phyloP scores from a whole-genome alignment of 92 coral and sea anemone species.

The Porites evermanni region DNA sequence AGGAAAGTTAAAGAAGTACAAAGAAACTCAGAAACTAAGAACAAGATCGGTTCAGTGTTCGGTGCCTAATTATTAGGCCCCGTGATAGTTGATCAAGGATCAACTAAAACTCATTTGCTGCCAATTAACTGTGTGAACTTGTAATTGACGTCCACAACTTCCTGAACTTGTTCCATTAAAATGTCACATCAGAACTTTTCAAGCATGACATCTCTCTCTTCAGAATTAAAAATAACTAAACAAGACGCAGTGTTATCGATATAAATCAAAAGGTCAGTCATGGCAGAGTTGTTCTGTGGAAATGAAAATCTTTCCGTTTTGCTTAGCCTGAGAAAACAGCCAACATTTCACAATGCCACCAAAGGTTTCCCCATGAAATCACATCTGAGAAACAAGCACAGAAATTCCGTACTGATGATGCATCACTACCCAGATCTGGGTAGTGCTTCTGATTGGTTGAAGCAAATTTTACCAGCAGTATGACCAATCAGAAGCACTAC shows the following conservation, averaged over 20 bases:
- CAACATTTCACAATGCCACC: no score
- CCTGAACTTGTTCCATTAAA: background rate
- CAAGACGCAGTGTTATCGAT: background rate
- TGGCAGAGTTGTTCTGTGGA: background rate
- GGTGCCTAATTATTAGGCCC: background rate
- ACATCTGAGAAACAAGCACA: no score
- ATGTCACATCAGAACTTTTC: background rate
- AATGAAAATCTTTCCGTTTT: conserved; percentile 2
- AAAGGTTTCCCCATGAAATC: no score
- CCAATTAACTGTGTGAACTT: background rate
- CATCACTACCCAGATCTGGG: no score
- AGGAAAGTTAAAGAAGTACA: no score
- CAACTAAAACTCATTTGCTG: background rate
- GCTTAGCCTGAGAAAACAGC: background rate
- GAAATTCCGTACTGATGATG: no score
- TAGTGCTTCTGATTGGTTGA: no score
- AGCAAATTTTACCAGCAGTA: no score
- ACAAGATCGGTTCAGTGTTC: conserved; percentile 8
- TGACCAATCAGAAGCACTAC: no score
- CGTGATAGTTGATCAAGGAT: background rate
- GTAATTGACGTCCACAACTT: background rate
- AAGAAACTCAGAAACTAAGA: background rate
- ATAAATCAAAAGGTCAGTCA: conserved; percentile 11
- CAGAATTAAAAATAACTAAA: conserved; percentile 1
- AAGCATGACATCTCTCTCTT: background rate